Base-by-base conservation (phyloP, 2,797 vertebrate genomes). In the Urophycis tenuis region DNA sequence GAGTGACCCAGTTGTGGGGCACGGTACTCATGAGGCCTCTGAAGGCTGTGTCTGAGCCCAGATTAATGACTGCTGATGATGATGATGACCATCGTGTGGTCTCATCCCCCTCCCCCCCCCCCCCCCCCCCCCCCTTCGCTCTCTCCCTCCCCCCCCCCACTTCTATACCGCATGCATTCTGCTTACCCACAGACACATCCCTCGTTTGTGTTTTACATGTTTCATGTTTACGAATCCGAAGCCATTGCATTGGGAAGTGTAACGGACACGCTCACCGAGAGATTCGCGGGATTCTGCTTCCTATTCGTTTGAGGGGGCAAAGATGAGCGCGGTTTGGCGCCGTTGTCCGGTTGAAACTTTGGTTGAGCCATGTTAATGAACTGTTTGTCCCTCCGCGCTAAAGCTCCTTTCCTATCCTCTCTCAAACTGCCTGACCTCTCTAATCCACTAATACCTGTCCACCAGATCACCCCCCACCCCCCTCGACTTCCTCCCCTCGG, bases 51-150 rank as follows among this genome's bases (percentile, higher is more conserved):
- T 94, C 92, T 94, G 91, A 93, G 91, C 92, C 91, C 92, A 93
- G 92, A 94, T 94, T 94, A 94, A 93, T 93, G 92, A 91, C 90
- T 85, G 87, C 87, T 74, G 84, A 81, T 92, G 90, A 92, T 93
- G 91, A 93, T 91, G 53, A 64, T 92, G 90, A 92, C 93, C 91
- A 92, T 92, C 88, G 87, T 87, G 83, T 85, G 84, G 87, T 90
- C 87, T 85, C 76, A 81, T 78, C 83, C 88, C 81, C 81, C 85
- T 88, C 81, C 72, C 74, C 74, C 80, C 72, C 81, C 19, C 77
- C 34, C 32, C 36, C 22, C 25, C 60, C 64, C 75, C 73, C 70
- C n/a, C n/a, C 70, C n/a, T 10, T 22, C n/a, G 29, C n/a, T 33
- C 72, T 35, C 53, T 29, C n/a, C 53, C 53, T 11, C 25, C 19